Evolutionary conservation across 2,797 vertebrate genomes (phyloP).

Genomic region (Microctenopoma steveboyesi): DNA sequence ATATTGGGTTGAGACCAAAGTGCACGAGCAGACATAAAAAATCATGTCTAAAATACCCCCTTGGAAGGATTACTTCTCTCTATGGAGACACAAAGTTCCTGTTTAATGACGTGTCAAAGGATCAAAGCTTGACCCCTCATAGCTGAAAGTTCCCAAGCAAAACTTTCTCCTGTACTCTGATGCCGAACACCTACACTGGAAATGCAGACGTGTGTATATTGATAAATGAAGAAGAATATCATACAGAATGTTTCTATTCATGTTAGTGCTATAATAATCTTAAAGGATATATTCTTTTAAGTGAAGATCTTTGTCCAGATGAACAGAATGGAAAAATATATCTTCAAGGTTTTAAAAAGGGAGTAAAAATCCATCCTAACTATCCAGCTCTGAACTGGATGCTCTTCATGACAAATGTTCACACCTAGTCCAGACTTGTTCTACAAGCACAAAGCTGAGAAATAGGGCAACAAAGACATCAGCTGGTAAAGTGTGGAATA

Average conservation of each 20-base stretch:
- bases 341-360: background rate
- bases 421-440: too few species aligned
- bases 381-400: background rate
- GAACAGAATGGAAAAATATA: too few species aligned
- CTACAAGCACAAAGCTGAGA: background rate
- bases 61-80: conserved; percentile 47
- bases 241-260: background rate
- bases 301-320: too few species aligned
- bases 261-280: background rate
- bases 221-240: background rate
- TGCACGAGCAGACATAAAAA: conserved; percentile 24
- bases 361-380: background rate
- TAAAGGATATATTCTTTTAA: too few species aligned
- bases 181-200: background rate
- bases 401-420: background rate
- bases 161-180: conserved; percentile 23
- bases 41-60: conserved; percentile 38
- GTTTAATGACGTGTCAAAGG: conserved; percentile 66
- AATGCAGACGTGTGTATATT: background rate
- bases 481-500: too few species aligned
- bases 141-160: conserved; percentile 34
- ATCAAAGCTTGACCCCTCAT: conserved; percentile 54
- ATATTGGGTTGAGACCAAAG: conserved; percentile 1
- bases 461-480: background rate
- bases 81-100: conserved; percentile 55